phyloP scores from a whole-genome alignment of 2,797 vertebrate genomes.

The Pipistrellus nathusii region DNA sequence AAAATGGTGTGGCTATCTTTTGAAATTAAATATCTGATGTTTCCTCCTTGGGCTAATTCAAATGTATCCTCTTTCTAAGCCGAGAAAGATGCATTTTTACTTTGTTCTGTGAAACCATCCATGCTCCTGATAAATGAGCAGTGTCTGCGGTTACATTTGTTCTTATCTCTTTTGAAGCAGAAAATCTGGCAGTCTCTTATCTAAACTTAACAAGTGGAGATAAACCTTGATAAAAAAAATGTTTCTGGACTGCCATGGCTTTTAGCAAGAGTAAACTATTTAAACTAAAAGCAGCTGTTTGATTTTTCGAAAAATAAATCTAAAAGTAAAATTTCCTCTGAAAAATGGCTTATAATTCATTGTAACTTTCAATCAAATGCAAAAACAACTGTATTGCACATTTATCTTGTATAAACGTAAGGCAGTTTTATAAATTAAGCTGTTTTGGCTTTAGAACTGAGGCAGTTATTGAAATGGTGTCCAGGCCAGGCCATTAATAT shows the following conservation, averaged over 20 bases:
- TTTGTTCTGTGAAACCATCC: constrained; percentile 82
- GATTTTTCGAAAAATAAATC: constrained; percentile 79
- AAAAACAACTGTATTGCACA: constrained; percentile 28
- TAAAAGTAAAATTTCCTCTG: constrained; percentile 80
- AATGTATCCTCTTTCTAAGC: constrained; percentile 79
- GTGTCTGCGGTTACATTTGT: constrained; percentile 83
- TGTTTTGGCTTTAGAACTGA: constrained; percentile 33
- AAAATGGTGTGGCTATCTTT: constrained; percentile 51
- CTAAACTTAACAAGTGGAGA: constrained; percentile 86
- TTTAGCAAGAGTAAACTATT: constrained; percentile 85
- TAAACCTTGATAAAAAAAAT: constrained; percentile 87
- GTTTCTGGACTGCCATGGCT: constrained; percentile 82
- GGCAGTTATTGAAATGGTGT: constrained; percentile 7
- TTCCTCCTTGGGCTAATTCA: constrained; percentile 59
- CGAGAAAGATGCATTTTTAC: constrained; percentile 80
- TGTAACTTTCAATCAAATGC: constrained; percentile 73
- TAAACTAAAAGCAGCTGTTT: constrained; percentile 89
- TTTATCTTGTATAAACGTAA: constrained; percentile 48
- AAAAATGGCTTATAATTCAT: constrained; percentile 74
- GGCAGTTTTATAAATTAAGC: constrained; percentile 5
- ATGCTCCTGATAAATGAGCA: constrained; percentile 81
- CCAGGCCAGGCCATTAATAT: neutral
- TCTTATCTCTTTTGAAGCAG: constrained; percentile 87
- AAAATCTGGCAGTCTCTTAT: constrained; percentile 87
- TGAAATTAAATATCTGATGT: constrained; percentile 70